Evolutionary conservation across 1,140 invertebrate genomes (phyloP).

Genomic region (Helicoverpa armigera): DNA sequence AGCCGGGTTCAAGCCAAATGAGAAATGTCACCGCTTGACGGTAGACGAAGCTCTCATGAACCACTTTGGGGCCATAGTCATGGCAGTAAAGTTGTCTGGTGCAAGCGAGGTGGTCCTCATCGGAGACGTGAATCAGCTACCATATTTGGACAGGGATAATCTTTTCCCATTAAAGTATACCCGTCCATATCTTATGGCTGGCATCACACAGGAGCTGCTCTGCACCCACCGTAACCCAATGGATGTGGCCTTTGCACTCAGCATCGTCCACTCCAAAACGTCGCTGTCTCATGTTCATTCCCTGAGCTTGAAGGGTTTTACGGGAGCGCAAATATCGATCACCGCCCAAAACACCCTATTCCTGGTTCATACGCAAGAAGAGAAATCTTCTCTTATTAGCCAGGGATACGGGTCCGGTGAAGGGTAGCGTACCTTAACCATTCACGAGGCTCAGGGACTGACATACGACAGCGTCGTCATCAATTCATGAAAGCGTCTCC

Average conservation of each 20-base stretch:
- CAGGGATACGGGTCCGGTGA: conserved; percentile 6
- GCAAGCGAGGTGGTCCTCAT: conserved; percentile 48
- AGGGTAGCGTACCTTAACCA: not conserved
- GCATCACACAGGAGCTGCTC: conserved; percentile 5
- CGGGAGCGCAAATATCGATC: not conserved
- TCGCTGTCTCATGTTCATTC: not conserved
- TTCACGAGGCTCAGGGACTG: not conserved
- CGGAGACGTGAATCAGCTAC: conserved; percentile 64
- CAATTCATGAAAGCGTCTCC: too few relatives aligned
- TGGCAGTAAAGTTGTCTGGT: not conserved
- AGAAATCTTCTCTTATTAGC: not conserved
- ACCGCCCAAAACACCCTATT: not conserved
- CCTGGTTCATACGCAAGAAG: conserved; percentile 8
- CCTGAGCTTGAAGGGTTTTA: not conserved
- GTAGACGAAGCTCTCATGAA: not conserved
- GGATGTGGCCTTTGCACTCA: conserved; percentile 13
- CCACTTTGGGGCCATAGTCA: not conserved
- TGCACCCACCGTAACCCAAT: not conserved
- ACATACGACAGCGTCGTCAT: not conserved
- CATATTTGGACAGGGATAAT: conserved; percentile 60
- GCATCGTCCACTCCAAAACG: not conserved
- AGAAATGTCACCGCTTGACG: conserved; percentile 39
- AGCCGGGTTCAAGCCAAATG: conserved; percentile 35
- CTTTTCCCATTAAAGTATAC: conserved; percentile 51
- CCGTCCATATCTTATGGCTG: not conserved